phyloP scores from a whole-genome alignment of 1,140 invertebrate genomes.

The Brachystomella parvula region DNA sequence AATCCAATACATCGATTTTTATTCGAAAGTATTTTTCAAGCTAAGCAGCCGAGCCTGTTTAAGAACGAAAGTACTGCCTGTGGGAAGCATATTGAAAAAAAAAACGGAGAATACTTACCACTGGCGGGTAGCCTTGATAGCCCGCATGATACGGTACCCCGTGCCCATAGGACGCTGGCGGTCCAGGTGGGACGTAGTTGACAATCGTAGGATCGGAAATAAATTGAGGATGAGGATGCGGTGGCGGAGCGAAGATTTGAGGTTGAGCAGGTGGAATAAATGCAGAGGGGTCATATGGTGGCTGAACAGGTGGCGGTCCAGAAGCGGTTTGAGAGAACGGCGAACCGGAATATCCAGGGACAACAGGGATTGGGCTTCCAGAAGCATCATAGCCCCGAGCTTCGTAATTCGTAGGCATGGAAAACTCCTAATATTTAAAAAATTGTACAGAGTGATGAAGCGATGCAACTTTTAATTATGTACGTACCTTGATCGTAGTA shows the following conservation, averaged over 20 bases:
- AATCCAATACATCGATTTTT: not conserved
- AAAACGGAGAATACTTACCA: no score
- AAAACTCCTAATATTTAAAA: slow-evolving; percentile 12
- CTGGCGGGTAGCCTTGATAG: slow-evolving; percentile 36
- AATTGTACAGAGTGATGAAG: not conserved
- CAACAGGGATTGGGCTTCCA: slow-evolving; percentile 26
- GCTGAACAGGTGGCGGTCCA: slow-evolving; percentile 37
- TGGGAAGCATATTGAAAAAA: not conserved
- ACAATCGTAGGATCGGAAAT: slow-evolving; percentile 37
- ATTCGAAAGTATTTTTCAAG: not conserved
- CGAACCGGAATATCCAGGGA: slow-evolving; percentile 30
- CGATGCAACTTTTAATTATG: not conserved
- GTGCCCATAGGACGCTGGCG: slow-evolving; percentile 42
- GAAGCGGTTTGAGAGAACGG: slow-evolving; percentile 34
- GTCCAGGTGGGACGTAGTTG: slow-evolving; percentile 43
- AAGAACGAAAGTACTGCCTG: slow-evolving; percentile 1
- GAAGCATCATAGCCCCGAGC: slow-evolving; percentile 31
- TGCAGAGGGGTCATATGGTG: slow-evolving; percentile 41
- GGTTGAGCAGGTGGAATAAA: slow-evolving; percentile 42
- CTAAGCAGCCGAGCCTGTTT: not conserved
- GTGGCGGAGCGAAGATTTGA: slow-evolving; percentile 44
- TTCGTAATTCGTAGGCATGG: slow-evolving; percentile 25
- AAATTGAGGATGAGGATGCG: slow-evolving; percentile 30
- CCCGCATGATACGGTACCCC: slow-evolving; percentile 45
- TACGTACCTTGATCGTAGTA: slow-evolving; percentile 32